Evolutionary conservation across 1,140 invertebrate species (phyloP).

Genomic region (Drosophila bifasciata): DNA sequence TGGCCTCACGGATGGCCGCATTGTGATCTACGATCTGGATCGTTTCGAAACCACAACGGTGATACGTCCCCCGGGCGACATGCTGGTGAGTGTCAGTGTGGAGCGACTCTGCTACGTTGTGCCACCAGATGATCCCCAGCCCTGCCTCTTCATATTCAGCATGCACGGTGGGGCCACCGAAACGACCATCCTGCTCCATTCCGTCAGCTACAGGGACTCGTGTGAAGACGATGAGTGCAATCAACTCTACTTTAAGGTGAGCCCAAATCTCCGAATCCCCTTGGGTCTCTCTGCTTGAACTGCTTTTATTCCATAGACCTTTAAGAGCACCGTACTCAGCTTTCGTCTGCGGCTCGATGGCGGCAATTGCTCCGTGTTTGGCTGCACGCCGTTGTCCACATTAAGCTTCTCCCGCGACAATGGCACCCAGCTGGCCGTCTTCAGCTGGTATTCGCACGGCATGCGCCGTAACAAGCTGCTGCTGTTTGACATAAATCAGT

Average conservation of each 20-base stretch:
- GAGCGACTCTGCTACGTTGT: conserved; percentile 79
- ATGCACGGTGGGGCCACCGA: conserved; percentile 77
- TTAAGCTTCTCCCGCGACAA: conserved; percentile 61
- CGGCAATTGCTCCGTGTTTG: conserved; percentile 29
- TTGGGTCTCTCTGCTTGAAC: neutral
- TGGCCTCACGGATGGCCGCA: conserved; percentile 63
- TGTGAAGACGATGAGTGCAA: neutral
- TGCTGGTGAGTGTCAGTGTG: conserved; percentile 1
- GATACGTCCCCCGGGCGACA: conserved; percentile 11
- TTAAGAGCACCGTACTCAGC: neutral
- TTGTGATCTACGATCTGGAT: conserved; percentile 66
- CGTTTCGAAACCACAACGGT: conserved; percentile 38
- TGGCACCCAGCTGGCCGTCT: conserved; percentile 69
- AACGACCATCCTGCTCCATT: conserved; percentile 76
- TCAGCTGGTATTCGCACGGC: conserved; percentile 83
- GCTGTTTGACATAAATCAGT: conserved; percentile 96
- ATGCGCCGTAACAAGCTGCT: conserved; percentile 85
- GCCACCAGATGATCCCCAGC: conserved; percentile 90
- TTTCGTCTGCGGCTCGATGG: conserved; percentile 52
- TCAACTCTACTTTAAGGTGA: conserved; percentile 53
- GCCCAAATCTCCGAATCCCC: conserved; percentile 60
- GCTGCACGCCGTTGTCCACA: conserved; percentile 55
- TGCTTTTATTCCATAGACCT: conserved; percentile 19
- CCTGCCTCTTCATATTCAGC: conserved; percentile 89
- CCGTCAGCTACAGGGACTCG: conserved; percentile 81